Conservation (phyloP, 2,113 vertebrate genomes). For the Ursus arctos region DNA sequence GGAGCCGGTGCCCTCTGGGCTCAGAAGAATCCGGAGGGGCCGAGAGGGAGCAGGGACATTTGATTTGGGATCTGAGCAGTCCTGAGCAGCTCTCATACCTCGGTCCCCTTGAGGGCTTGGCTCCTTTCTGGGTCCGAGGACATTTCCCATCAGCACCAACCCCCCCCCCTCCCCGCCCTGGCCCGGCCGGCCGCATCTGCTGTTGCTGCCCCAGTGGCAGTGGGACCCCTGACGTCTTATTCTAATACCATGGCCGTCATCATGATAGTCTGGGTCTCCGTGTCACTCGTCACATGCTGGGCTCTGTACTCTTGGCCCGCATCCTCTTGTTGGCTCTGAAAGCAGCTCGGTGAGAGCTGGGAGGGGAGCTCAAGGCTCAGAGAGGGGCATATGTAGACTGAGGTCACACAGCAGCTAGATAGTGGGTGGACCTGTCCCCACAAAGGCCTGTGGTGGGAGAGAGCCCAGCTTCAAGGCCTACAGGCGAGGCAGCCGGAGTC, state of each 20-base stretch:
- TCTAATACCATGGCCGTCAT: accelerated
- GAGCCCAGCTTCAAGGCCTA: not conserved
- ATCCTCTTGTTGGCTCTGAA: not conserved
- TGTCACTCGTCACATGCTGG: accelerated
- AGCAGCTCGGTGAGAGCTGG: too few species aligned
- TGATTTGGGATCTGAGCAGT: not conserved
- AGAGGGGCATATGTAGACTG: accelerated
- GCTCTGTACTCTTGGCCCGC: not conserved
- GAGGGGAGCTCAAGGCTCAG: not conserved
- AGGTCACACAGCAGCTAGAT: not conserved
- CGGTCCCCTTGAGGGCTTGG: not conserved
- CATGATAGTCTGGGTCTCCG: accelerated
- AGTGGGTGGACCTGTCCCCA: not conserved
- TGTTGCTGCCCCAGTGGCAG: not conserved
- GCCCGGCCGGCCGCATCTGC: not conserved
- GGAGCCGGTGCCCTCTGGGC: accelerated
- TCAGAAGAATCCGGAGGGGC: not conserved
- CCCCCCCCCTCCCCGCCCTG: accelerated
- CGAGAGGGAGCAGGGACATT: not conserved
- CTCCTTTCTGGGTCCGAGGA: not conserved
- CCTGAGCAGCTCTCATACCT: not conserved
- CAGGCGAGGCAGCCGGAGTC: not conserved
- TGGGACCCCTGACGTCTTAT: not conserved
- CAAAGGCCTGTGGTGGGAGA: not conserved
- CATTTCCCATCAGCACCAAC: not conserved